Percentiles rank a stretch among this genome's conserved stretches.
These are phyloP conservation scores for Todiramphus chloris DNA, from an alignment of 2,113 vertebrate genomes.

Conservation along the genomic window DNA sequence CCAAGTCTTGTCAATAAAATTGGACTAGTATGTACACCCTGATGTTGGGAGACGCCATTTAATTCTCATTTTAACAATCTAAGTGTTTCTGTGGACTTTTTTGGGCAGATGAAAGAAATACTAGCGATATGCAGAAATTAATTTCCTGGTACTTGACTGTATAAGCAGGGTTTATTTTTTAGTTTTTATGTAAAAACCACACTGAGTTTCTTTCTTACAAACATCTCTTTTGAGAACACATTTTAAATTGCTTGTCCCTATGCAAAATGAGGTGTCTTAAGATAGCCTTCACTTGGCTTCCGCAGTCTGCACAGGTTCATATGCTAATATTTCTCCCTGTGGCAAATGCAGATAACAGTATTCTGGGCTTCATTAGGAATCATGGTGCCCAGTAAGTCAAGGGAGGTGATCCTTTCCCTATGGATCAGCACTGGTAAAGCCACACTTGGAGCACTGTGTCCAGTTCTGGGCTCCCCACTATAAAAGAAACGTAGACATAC, in stretches of 20 bases:
- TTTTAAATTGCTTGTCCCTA: background rate
- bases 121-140: background rate
- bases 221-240: background rate
- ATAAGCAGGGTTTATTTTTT: background rate
- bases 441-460: background rate
- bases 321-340: background rate
- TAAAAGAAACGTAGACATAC: background rate
- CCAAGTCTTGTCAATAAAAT: background rate
- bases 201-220: background rate
- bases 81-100: background rate
- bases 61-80: background rate
- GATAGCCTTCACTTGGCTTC: background rate
- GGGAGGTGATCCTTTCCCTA: background rate
- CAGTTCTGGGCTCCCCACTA: background rate
- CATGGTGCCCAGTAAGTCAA: background rate
- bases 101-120: background rate
- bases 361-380: background rate
- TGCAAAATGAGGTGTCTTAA: background rate
- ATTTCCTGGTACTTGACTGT: background rate
- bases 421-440: background rate
- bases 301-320: background rate
- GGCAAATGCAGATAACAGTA: background rate
- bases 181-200: background rate
- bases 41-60: fast-evolving
- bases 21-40: too few species aligned